Evolutionary conservation across 2,888 invertebrate species (phyloP).

Genomic region (Chalcis sispes): DNA sequence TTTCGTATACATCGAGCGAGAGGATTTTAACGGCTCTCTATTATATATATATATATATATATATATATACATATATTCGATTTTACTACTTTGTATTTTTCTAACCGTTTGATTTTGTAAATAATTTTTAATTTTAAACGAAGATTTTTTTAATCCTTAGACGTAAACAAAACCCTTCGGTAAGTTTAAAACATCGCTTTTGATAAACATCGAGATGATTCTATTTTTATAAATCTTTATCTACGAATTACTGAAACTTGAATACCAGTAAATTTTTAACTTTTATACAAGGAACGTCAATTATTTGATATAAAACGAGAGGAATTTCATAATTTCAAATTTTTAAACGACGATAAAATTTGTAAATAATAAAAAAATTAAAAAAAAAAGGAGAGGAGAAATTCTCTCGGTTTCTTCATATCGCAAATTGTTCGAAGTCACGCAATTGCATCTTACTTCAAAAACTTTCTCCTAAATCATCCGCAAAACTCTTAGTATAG

Average conservation of each 20-base stretch:
- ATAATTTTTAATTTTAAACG: not conserved
- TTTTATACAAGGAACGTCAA: too few species aligned
- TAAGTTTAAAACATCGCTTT: too few species aligned
- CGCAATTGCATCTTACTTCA: slow-evolving; percentile 12
- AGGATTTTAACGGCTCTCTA: too few species aligned
- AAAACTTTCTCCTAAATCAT: slow-evolving; percentile 17
- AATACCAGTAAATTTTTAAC: too few species aligned
- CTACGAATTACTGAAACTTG: too few species aligned
- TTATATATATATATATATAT: too few species aligned
- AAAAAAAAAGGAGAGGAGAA: slow-evolving; percentile 7
- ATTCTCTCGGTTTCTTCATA: slow-evolving; percentile 7
- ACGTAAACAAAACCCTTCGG: too few species aligned
- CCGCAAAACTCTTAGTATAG: not conserved
- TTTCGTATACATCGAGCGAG: too few species aligned
- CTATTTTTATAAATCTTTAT: slow-evolving; percentile 2
- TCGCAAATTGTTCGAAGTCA: slow-evolving; percentile 32
- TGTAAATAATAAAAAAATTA: slow-evolving; percentile 7
- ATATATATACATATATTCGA: not conserved
- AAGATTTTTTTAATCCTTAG: not conserved
- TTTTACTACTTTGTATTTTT: not conserved
- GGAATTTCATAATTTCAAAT: not conserved
- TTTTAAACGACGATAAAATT: slow-evolving; percentile 11
- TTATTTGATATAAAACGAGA: not conserved
- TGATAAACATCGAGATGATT: too few species aligned
- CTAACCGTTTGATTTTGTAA: too few species aligned